Evolutionary conservation across 2,888 invertebrate genomes (phyloP), one percentile per base, ranked within the genome.

Genomic region (Gnatocerus cornutus): DNA sequence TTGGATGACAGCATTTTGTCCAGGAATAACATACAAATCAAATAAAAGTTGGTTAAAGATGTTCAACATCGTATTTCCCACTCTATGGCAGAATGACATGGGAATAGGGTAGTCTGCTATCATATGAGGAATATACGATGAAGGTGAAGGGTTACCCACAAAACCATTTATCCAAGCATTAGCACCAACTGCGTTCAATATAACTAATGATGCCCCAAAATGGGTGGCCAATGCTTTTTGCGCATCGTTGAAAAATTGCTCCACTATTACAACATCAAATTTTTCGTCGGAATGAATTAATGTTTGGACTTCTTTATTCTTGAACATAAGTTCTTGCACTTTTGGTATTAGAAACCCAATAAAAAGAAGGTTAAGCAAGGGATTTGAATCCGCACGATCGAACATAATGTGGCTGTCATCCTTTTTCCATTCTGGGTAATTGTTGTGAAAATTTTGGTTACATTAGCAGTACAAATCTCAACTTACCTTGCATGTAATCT

Each of bases 21-120:
- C 14, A 0, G 76, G 77, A 12, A 29, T 55, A 3, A 55, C 8
- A 33, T 45, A 29, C 0, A 43, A 64, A 55, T 64, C 30, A 12
- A 30, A 14, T 0, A 55, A 9, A 1, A 45, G 6, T 30, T 14
- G 10, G n/a, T 30, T 53, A 9, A 33, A 33, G 3, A 45, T 16
- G 9, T 4, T 21, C 6, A 65, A 4, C 0, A 83, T 84, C 0
- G 86, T 81, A 75, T 89, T 90, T 13, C 84, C 79, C 0, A 89
- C 50, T 71, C 90, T 80, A 70, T 87, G 85, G 77, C 80, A 79
- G 72, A 90, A 89, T 33, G 82, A 86, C 78, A 87, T 86, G 59
- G 77, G 81, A 27, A 87, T 83, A 58, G 81, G 76, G 65, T 78
- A 84, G 4, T 83, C 80, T 68, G 84, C 70, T 66, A 85, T 84